Evolutionary conservation across 2,888 invertebrate species (phyloP).

Genomic region (Philhelius pedissequus): DNA sequence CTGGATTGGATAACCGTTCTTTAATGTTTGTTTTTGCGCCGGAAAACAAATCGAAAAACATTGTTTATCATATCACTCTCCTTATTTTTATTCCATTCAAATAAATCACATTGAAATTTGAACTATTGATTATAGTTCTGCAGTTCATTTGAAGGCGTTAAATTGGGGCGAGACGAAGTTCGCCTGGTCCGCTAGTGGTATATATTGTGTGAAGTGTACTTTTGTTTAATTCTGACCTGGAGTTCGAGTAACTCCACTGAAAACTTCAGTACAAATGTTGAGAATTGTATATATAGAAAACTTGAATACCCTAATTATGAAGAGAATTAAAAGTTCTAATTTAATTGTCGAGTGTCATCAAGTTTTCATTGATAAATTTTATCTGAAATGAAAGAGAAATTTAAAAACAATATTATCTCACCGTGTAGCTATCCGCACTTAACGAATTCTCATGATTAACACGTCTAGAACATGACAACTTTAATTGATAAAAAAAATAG

Average conservation of each 20-base stretch:
- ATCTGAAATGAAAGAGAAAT: constrained; percentile 27
- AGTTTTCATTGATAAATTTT: constrained; percentile 29
- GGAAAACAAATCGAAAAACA: too few species aligned
- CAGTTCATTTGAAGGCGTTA: too few species aligned
- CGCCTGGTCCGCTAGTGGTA: too few species aligned
- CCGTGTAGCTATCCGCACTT: background rate
- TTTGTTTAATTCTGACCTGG: background rate
- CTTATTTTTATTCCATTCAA: too few species aligned
- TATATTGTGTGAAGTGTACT: too few species aligned
- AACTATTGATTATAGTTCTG: too few species aligned
- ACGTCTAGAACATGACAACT: background rate
- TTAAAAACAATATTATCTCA: background rate
- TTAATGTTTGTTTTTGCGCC: too few species aligned
- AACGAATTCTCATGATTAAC: background rate
- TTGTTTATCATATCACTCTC: too few species aligned
- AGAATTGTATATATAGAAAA: too few species aligned
- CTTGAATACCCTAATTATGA: background rate
- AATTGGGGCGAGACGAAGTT: too few species aligned
- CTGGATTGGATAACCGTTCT: too few species aligned
- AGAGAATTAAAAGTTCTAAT: background rate
- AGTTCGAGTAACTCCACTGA: background rate
- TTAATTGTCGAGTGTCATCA: background rate
- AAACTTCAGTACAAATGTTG: background rate
- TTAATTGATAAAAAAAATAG: background rate
- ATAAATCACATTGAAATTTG: too few species aligned